These are phyloP conservation scores for Ceratoteleas bidentatus DNA, from an alignment of 1,140 invertebrate species.

Conservation along the genomic window DNA sequence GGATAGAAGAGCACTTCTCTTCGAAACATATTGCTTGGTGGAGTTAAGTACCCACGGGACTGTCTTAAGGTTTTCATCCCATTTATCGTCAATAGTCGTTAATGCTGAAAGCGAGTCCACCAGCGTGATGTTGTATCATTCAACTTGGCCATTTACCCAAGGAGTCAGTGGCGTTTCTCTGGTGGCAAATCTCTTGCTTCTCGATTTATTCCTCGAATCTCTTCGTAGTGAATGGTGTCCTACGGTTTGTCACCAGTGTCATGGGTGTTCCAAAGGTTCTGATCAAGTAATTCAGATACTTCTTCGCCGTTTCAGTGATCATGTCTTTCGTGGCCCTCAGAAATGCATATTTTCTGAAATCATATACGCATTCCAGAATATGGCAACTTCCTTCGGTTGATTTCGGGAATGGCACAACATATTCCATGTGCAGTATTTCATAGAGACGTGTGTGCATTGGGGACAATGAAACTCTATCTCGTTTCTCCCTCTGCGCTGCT, in stretches of 20 bases:
- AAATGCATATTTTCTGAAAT: constrained; percentile 69
- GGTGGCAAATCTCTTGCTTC: constrained; percentile 59
- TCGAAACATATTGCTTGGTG: constrained; percentile 23
- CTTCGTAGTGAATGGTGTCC: constrained; percentile 67
- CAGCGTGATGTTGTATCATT: constrained; percentile 68
- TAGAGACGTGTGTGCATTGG: constrained; percentile 14
- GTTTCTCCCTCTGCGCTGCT: constrained; percentile 1
- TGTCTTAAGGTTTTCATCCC: constrained; percentile 33
- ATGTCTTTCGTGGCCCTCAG: constrained; percentile 17
- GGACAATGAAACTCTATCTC: constrained; percentile 1
- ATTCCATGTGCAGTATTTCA: constrained; percentile 66
- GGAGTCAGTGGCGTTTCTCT: constrained; percentile 67
- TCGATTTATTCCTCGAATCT: constrained; percentile 61
- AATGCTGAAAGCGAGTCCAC: constrained; percentile 31
- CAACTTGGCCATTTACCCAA: constrained; percentile 68
- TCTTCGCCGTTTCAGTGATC: constrained; percentile 2
- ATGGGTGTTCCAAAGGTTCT: constrained; percentile 56
- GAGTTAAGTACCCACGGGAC: constrained; percentile 53
- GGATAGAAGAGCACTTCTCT: constrained; percentile 20
- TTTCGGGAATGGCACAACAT: constrained; percentile 68
- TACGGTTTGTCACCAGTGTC: constrained; percentile 66
- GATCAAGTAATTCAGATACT: constrained; percentile 31
- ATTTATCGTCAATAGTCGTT: constrained; percentile 20
- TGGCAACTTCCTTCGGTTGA: constrained; percentile 49
- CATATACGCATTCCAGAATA: constrained; percentile 71